Base-by-base conservation (phyloP, 2,113 vertebrate genomes). In the Notothenia coriiceps region DNA sequence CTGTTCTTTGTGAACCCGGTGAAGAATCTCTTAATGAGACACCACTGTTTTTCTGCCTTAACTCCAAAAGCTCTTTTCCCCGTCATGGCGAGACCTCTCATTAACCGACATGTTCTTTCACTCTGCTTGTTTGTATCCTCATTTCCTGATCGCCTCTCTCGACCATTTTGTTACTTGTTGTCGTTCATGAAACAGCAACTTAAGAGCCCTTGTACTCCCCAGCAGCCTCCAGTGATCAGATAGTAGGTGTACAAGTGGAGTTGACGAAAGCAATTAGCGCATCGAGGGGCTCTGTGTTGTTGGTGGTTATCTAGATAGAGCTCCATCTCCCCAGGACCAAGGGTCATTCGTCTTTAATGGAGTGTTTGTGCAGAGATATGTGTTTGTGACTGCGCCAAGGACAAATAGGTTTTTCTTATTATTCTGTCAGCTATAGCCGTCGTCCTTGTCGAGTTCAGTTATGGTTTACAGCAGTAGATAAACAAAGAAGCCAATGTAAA, bases 221-320 rank as follows among this genome's bases (percentile, higher is more conserved):
- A 5, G 13, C 69, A 79, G 77, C 79, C 77, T 33, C 49, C 33
- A 3, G 73, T 57, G 85, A 76, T 86, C 5, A 22, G 52, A 44
- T 65, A 73, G 66, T 46, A 40, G 35, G 79, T n/a, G n/a, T 77
- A 77, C 81, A 79, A 79, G 78, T 65, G 43, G 75, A 83, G 81
- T 80, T 73, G n/a, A 75, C 71, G 62, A 87, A 91, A 86, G 83
- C 83, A 92, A 92, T 94, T 92, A 90, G 77, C 89, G 77, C 77
- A 60, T 86, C 20, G 75, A 83, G 57, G 68, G 75, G 20, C 69
- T 79, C 40, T 33, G 51, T 85, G 79, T 82, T 78, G 75, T 81
- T 78, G 77, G 67, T 75, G 68, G 52, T 84, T 83, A 68, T 80
- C 70, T 74, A 46, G 76, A 68, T 51, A 9, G 47, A 67, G 63